A percentile compares a stretch with the other conserved stretches of the same genome.
These are phyloP conservation scores for Chondrilla cf. caribensis DNA, from an alignment of 37 sponge, comb jelly and placozoan species.

Conservation along the genomic window DNA sequence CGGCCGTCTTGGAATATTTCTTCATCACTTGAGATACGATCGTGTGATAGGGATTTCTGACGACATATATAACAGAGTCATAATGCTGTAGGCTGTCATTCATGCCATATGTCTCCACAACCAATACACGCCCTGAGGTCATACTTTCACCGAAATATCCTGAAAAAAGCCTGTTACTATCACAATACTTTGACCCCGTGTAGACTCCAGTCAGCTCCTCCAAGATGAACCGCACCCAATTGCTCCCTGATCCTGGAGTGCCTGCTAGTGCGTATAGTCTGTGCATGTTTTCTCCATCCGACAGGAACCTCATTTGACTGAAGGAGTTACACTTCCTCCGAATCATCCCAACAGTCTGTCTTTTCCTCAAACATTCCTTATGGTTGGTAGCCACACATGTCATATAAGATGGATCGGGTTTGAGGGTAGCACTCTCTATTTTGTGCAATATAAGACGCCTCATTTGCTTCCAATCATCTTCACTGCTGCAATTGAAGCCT, in stretches of 20 bases:
- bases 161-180: neutral
- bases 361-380: no score
- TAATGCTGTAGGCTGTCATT: neutral
- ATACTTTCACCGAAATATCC: neutral
- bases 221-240: neutral
- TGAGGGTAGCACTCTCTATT: no score
- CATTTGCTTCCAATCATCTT: no score
- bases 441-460: no score
- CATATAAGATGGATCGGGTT: no score
- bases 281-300: neutral
- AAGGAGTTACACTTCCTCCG: no score
- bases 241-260: neutral
- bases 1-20: no score
- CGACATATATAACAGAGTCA: neutral
- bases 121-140: neutral
- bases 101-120: neutral
- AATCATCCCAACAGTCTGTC: no score
- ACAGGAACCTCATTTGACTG: slow-evolving; percentile 4
- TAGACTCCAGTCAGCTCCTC: slow-evolving; percentile 3
- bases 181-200: slow-evolving; percentile 3
- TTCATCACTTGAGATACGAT: neutral
- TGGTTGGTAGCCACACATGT: no score
- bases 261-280: neutral
- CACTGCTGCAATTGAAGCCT: no score
- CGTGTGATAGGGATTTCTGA: slow-evolving; percentile 8